These are phyloP conservation scores for Scophthalmus maximus DNA, from an alignment of 2,113 vertebrate genomes.

Conservation along the genomic window DNA sequence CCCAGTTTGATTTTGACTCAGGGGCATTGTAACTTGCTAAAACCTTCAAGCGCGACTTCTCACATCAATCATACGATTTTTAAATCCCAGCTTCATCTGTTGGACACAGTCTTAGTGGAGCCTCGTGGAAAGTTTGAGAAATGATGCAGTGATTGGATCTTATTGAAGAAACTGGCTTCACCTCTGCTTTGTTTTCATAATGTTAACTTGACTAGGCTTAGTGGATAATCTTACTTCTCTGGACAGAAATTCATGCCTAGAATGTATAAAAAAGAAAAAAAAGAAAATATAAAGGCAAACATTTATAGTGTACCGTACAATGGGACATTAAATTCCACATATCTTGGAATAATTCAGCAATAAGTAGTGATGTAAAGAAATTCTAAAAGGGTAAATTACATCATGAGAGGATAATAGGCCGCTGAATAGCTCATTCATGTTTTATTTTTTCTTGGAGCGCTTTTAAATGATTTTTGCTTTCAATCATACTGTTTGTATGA, in stretches of 20 bases:
- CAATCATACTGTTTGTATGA: too few species aligned
- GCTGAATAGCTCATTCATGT: too few species aligned
- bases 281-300: too few species aligned
- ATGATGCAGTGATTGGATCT: conserved; percentile 4
- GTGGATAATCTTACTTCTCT: neutral
- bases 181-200: neutral
- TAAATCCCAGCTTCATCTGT: conserved; percentile 39
- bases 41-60: conserved; percentile 69
- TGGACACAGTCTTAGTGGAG: conserved; percentile 2
- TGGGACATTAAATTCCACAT: too few species aligned
- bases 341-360: too few species aligned
- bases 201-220: neutral
- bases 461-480: too few species aligned
- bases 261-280: neutral
- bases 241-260: neutral
- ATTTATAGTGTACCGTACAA: too few species aligned
- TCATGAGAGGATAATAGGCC: too few species aligned
- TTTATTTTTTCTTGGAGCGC: too few species aligned
- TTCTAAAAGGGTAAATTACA: too few species aligned
- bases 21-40: conserved; percentile 66
- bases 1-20: conserved; percentile 62
- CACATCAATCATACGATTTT: conserved; percentile 64
- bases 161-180: neutral
- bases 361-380: too few species aligned
- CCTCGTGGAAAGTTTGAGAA: conserved; percentile 10